These are phyloP conservation scores for Papilio protenor DNA, from an alignment of 2,888 invertebrate species.

Conservation along the genomic window DNA sequence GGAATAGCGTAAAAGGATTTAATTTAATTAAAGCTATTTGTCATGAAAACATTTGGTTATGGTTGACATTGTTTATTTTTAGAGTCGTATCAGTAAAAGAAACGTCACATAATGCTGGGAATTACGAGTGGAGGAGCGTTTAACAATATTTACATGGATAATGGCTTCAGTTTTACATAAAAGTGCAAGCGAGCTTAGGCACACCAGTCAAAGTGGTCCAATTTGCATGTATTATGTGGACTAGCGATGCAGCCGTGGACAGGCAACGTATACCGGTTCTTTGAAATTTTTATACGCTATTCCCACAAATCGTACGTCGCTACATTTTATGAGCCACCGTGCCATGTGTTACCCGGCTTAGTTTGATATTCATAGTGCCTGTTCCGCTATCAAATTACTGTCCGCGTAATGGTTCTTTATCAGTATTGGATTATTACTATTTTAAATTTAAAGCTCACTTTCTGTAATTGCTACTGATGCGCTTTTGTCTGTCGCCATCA, in stretches of 20 bases:
- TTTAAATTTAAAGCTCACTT: not conserved
- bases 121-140: slow-evolving; percentile 57
- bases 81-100: slow-evolving; percentile 50
- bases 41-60: slow-evolving; percentile 33
- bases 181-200: slow-evolving; percentile 80
- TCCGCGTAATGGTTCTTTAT: slow-evolving; percentile 26
- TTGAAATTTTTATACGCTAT: slow-evolving; percentile 80
- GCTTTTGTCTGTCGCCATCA: not conserved
- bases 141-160: slow-evolving; percentile 76
- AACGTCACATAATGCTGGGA: slow-evolving; percentile 54
- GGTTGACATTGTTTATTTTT: slow-evolving; percentile 34
- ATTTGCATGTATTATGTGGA: slow-evolving; percentile 83
- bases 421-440: slow-evolving; percentile 33
- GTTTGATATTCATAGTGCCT: slow-evolving; percentile 49
- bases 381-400: slow-evolving; percentile 35
- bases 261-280: slow-evolving; percentile 70
- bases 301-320: slow-evolving; percentile 77
- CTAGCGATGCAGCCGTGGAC: slow-evolving; percentile 71
- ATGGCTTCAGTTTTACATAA: slow-evolving; percentile 78
- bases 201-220: slow-evolving; percentile 76
- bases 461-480: not conserved
- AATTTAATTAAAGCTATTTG: slow-evolving; percentile 43
- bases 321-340: slow-evolving; percentile 72
- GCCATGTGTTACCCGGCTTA: slow-evolving; percentile 56
- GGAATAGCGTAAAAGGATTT: slow-evolving; percentile 41